Evolutionary conservation across 2,797 vertebrate genomes (phyloP).

Genomic region (Danio tinwini): DNA sequence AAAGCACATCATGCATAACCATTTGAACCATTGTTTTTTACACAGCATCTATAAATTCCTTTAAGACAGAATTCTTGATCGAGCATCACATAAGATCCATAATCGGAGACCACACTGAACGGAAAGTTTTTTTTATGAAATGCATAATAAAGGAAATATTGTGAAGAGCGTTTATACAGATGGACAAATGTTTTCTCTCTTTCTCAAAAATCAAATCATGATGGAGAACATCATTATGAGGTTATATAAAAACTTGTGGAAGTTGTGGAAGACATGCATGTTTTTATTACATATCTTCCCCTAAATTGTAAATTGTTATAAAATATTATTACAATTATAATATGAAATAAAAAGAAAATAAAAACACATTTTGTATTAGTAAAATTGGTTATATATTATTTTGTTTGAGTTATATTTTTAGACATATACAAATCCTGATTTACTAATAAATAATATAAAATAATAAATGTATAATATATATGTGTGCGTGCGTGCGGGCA

Average conservation of each 20-base stretch:
- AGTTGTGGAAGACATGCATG: too few species aligned
- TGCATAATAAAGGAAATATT: background rate
- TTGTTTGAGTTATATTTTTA: too few species aligned
- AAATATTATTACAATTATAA: too few species aligned
- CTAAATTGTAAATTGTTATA: background rate
- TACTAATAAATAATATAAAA: too few species aligned
- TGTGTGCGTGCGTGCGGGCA: too few species aligned
- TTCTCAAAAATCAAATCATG: background rate
- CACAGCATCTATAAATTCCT: constrained; percentile 33
- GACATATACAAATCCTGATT: constrained; percentile 33
- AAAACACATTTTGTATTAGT: too few species aligned
- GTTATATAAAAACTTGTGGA: background rate
- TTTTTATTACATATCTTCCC: background rate
- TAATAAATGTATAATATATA: too few species aligned
- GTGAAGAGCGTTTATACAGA: background rate
- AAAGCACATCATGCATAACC: constrained; percentile 19
- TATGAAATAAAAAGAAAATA: too few species aligned
- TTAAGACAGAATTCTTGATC: constrained; percentile 18
- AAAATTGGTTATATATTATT: too few species aligned
- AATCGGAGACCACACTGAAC: constrained; percentile 3
- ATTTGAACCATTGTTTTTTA: constrained; percentile 23
- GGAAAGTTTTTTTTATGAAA: background rate
- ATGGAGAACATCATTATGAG: background rate
- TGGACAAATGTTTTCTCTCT: background rate
- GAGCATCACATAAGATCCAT: background rate